A percentile compares a stretch with the other conserved stretches of the same genome.
These are phyloP conservation scores for Xiphorhynchus erythropygius DNA, from an alignment of 2,797 vertebrate species.

Conservation along the genomic window DNA sequence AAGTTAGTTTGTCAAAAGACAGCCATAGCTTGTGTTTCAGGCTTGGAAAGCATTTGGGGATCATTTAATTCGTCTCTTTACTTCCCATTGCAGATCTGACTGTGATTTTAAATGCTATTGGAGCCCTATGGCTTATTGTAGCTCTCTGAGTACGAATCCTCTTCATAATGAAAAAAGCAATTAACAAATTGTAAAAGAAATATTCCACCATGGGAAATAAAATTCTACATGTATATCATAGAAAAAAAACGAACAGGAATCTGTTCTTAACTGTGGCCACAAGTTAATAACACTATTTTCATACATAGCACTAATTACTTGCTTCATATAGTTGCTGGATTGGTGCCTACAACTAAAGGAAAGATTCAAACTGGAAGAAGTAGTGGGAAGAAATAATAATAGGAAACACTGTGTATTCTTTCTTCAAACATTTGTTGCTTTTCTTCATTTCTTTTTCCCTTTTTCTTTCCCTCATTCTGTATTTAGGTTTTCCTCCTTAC, in stretches of 20 bases:
- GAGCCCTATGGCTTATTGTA: neutral
- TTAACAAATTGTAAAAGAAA: conserved; percentile 44
- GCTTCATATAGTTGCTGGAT: neutral
- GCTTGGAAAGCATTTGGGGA: neutral
- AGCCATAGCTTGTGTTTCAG: neutral
- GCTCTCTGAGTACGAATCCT: neutral
- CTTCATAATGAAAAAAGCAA: conserved; percentile 6
- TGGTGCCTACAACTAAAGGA: neutral
- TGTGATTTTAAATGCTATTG: neutral
- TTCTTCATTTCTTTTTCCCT: neutral
- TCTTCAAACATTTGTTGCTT: neutral
- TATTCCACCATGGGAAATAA: neutral
- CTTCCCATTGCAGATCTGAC: neutral
- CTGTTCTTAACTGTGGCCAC: conserved; percentile 21
- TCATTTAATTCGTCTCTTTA: neutral
- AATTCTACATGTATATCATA: neutral
- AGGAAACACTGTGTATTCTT: neutral
- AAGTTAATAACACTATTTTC: conserved; percentile 31
- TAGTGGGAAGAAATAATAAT: neutral
- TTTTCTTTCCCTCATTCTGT: neutral
- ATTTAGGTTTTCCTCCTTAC: neutral
- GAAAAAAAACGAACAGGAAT: neutral
- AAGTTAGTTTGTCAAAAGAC: neutral
- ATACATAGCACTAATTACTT: conserved; percentile 2
- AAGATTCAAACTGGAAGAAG: neutral